Evolutionary conservation across 1,140 invertebrate species (phyloP), one percentile per base, ranked within the genome.

Genomic region (Hypothenemus hampei): DNA sequence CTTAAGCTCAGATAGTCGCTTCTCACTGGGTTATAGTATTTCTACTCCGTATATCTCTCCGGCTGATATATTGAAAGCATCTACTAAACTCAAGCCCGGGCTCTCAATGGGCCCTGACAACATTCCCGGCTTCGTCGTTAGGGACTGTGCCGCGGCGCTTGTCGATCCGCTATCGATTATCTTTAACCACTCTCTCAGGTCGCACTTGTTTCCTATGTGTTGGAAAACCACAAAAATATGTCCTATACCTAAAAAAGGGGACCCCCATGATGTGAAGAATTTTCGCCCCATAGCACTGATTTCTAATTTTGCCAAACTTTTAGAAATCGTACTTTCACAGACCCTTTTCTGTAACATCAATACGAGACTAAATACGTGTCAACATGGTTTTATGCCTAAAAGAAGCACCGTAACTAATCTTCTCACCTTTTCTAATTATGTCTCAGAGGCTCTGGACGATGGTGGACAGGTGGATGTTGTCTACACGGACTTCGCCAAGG

Each of bases 201-300:
- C 41, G 13, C 11, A 11, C 19, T 21, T 11, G 1, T 35, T 48
- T 48, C 46, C 46, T 35, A 4, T 16, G 19, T 8, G 3, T 36
- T 48, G 46, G 24, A 48, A 33, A 35, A 15, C 1, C n/a, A 13
- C 46, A 10, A 31, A 19, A 48, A 29, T 36, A 13, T 37, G 24
- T 23, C 46, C 46, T 35, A 15, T 48, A 3, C 35, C 35, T 16
- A 48, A 48, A 18, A 39, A 15, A 10, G 46, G 46, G n/a, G 29
- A 48, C 19, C 3, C 13, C 13, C 13, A n/a, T 19, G 29, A 37
- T 15, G 20, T 48, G 7, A 4, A 16, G 15, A 48, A 48, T 35
- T 48, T 4, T 15, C 10, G 46, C 7, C 33, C 46, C 10, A 48
- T 47, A 10, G 37, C 46, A 39, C 4, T 39, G 8, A 8, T 48